These are phyloP conservation scores for Drosophila pseudotakahashii DNA, from an alignment of 2,888 invertebrate species.

Conservation along the genomic window DNA sequence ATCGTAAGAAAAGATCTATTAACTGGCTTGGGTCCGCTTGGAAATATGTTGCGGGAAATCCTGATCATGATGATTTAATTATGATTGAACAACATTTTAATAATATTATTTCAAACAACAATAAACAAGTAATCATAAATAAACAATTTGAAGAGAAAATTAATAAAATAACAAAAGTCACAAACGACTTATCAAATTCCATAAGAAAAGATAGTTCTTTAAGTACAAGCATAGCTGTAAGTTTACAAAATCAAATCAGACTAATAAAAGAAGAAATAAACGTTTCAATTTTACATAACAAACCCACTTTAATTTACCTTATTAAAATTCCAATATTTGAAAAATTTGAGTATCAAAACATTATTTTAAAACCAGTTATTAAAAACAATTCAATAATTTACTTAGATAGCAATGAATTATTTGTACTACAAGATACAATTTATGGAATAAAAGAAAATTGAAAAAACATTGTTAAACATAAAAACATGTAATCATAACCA, in stretches of 20 bases:
- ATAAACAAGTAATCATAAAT: conserved; percentile 1
- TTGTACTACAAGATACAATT: not conserved
- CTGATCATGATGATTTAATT: too few species aligned
- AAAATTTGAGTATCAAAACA: too few species aligned
- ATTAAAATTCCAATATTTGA: too few species aligned
- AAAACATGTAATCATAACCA: not conserved
- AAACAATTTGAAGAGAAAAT: not conserved
- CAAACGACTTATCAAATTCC: not conserved
- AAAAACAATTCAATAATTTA: not conserved
- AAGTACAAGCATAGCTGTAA: not conserved
- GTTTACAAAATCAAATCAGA: not conserved
- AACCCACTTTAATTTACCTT: too few species aligned
- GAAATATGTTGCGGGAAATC: too few species aligned
- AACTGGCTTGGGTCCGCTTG: not conserved
- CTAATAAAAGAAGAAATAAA: not conserved
- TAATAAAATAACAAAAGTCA: not conserved
- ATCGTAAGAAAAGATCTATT: not conserved
- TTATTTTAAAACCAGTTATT: too few species aligned
- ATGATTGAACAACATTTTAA: not conserved
- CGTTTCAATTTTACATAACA: too few species aligned
- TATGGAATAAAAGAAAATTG: not conserved
- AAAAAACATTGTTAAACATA: not conserved
- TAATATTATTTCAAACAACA: not conserved
- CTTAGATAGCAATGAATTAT: not conserved
- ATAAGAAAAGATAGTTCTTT: not conserved